Evolutionary conservation across 1,140 invertebrate genomes (phyloP), one percentile per base, ranked within the genome.

Genomic region (Probaryconus sp.): DNA sequence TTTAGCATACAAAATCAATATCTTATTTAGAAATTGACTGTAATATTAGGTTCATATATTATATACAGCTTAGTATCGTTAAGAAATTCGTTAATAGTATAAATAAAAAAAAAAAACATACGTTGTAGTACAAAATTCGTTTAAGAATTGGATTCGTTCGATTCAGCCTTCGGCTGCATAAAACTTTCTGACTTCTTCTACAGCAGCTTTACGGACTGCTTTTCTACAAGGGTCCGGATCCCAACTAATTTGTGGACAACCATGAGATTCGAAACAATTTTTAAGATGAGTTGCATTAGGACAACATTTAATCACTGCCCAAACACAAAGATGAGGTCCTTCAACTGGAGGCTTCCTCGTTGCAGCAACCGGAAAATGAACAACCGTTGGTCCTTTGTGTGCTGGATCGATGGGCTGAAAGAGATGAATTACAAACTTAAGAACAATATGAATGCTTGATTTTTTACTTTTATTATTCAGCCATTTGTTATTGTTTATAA

Each of bases 291-390:
- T 50, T 75, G 74, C 82, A 76, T 85, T 83, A 5, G 79, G 86
- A 68, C 92, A 94, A 77, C 93, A 94, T 14, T 90, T 89, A 6
- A 93, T 83, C 3, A 93, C 89, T 0, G 92, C 92, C 89, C 90
- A 91, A 16, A 92, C 89, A 77, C 92, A 94, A 20, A 83, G 79
- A 58, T 82, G 82, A 4, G 90, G 90, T 45, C 84, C 71, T 16
- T 72, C 35, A 2, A 10, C 60, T 3, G 78, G 77, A 33, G 84
- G 69, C 55, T 65, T 70, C 21, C 18, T 38, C 0, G 68, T 71
- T 13, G 68, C 60, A 26, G 78, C 50, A 13, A 63, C 77, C 1
- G 82, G 85, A 45, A 85, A 86, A 40, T 40, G 42, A 11, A 56
- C 1, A 0, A 43, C 78, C 42, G 16, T n/a, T 4, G 58, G 6